Evolutionary conservation across 2,888 invertebrate genomes (phyloP).

Genomic region (Labia minor): DNA sequence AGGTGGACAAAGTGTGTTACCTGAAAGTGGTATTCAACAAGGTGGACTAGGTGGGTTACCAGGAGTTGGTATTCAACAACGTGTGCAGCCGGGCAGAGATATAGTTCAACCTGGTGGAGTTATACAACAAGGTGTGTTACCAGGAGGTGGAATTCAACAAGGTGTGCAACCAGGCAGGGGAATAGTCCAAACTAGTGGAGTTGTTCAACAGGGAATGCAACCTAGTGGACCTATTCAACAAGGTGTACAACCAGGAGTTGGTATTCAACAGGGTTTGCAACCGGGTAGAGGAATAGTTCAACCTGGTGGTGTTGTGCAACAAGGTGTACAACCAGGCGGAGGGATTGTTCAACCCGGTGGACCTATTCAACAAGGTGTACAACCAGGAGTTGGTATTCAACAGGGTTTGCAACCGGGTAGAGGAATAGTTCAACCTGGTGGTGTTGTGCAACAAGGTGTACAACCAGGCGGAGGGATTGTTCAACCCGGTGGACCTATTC

Average conservation of each 20-base stretch:
- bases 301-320: conserved; percentile 3
- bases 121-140: conserved; percentile 15
- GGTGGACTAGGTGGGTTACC: conserved; percentile 22
- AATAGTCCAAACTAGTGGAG: no score
- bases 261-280: conserved; percentile 14
- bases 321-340: conserved; percentile 19
- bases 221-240: conserved; percentile 25
- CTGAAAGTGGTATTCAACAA: conserved; percentile 17
- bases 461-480: conserved; percentile 14
- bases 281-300: conserved; percentile 14
- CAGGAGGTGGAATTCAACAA: conserved; percentile 18
- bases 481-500: conserved; percentile 20
- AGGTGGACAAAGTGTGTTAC: conserved; percentile 23
- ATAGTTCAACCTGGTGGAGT: conserved; percentile 8
- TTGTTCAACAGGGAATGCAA: conserved; percentile 23
- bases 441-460: conserved; percentile 13
- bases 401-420: not conserved
- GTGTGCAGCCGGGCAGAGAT: no score
- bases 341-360: conserved; percentile 23
- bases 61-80: conserved; percentile 27
- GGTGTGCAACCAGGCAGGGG: conserved; percentile 18
- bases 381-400: conserved; percentile 15
- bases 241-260: conserved; percentile 23
- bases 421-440: not conserved
- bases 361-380: conserved; percentile 17